These are phyloP conservation scores for Agrotis segetum DNA, from an alignment of 2,888 invertebrate genomes.

Conservation along the genomic window DNA sequence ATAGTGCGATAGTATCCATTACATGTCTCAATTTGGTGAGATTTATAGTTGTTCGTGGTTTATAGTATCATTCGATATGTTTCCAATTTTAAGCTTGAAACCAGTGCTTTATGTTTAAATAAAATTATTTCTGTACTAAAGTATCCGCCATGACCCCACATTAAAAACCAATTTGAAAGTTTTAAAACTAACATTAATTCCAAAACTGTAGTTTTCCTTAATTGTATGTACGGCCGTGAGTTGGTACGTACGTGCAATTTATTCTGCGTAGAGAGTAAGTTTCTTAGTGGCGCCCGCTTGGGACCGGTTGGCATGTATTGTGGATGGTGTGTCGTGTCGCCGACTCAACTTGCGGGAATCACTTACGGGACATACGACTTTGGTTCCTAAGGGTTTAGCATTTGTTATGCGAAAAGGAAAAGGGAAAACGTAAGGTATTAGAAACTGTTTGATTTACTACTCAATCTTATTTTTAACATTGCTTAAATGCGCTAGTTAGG, in stretches of 20 bases:
- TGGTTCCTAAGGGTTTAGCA: slow-evolving; percentile 39
- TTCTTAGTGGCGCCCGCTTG: slow-evolving; percentile 53
- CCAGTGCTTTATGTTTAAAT: not conserved
- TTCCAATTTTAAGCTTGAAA: slow-evolving; percentile 7
- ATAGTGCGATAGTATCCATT: slow-evolving; percentile 1
- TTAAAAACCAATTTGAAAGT: slow-evolving; percentile 13
- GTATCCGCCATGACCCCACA: not conserved
- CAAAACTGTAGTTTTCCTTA: slow-evolving; percentile 38
- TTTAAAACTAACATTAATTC: slow-evolving; percentile 18
- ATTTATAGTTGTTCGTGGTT: slow-evolving; percentile 8
- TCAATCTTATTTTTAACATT: not conserved
- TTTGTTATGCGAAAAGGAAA: slow-evolving; percentile 49
- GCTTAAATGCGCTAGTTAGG: not conserved
- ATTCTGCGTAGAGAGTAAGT: slow-evolving; percentile 48
- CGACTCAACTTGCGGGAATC: slow-evolving; percentile 46
- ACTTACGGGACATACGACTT: slow-evolving; percentile 53
- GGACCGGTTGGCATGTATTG: slow-evolving; percentile 48
- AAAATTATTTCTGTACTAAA: not conserved
- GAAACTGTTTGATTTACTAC: slow-evolving; percentile 27
- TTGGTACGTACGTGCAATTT: slow-evolving; percentile 44
- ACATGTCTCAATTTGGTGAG: slow-evolving; percentile 14
- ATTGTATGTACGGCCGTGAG: slow-evolving; percentile 46
- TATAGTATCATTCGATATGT: not conserved
- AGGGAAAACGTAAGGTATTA: slow-evolving; percentile 18
- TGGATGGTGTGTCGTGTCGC: slow-evolving; percentile 15